Evolutionary conservation across 2,888 invertebrate species (phyloP), one percentile per base, ranked within the genome.

Genomic region (Caenorhabditis plicata): DNA sequence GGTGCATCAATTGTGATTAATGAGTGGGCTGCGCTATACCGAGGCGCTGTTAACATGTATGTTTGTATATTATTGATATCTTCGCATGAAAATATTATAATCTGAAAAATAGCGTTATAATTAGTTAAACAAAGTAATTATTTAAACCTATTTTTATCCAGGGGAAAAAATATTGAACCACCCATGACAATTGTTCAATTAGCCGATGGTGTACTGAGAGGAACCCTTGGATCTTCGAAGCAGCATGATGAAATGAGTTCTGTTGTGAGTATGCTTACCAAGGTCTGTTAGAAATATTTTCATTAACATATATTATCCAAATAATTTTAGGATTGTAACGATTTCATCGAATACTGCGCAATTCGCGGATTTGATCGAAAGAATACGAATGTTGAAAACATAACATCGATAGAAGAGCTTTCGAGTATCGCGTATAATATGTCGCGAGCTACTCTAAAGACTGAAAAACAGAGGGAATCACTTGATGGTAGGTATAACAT

Each of bases 281-380:
- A 54, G 27, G n/a, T n/a, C n/a, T n/a, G n/a, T n/a, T n/a, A n/a
- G n/a, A n/a, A n/a, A n/a, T n/a, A n/a, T n/a, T n/a, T n/a, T n/a
- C n/a, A n/a, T n/a, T n/a, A n/a, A n/a, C n/a, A n/a, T n/a, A n/a
- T n/a, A n/a, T n/a, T n/a, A n/a, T n/a, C n/a, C n/a, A n/a, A n/a
- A n/a, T n/a, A n/a, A n/a, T n/a, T n/a, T n/a, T n/a, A n/a, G n/a
- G 78, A 78, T 20, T 74, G 75, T 48, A 75, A 77, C 39, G 74
- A 75, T 17, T 78, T 78, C 49, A 62, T 74, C 20, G 66, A 64
- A 15, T 74, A 70, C 41, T 78, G 78, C 50, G 46, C 48, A 13
- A 52, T 50, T 20, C 63, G 73, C 32, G 78, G 78, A 22, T 76
- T 62, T 23, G 49, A 60, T 9, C 26, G 56, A 23, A 39, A 40